phyloP scores from a whole-genome alignment of 2,797 vertebrate genomes.

The Zalophus californianus region DNA sequence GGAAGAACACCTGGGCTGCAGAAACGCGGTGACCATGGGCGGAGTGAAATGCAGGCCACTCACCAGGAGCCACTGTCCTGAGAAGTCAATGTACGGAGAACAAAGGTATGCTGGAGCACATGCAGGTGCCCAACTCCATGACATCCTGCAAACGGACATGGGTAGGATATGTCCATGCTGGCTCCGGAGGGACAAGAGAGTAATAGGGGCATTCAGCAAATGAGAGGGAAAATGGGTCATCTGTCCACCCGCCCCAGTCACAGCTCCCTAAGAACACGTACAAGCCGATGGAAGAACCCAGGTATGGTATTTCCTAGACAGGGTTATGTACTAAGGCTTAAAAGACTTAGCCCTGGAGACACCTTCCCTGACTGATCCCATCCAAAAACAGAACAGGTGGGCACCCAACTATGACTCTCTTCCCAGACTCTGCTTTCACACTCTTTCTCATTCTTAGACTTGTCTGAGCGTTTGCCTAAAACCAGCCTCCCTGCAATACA shows the following conservation, averaged over 20 bases:
- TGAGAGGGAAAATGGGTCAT: background rate
- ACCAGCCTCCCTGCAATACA: background rate
- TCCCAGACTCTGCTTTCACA: background rate
- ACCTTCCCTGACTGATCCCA: background rate
- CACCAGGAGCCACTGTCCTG: background rate
- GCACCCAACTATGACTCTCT: background rate
- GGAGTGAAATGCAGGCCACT: background rate
- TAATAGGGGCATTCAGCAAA: no score
- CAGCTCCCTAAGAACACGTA: background rate
- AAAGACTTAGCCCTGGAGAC: background rate
- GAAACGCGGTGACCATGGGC: accelerated
- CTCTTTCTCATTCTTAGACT: background rate
- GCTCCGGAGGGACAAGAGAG: background rate
- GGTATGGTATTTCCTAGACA: background rate
- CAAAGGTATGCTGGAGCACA: background rate
- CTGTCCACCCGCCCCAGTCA: background rate
- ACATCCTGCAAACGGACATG: background rate
- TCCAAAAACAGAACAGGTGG: background rate
- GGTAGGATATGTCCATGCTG: background rate
- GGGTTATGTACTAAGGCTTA: background rate
- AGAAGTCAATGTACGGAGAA: background rate
- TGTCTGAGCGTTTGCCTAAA: background rate
- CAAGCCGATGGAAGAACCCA: background rate
- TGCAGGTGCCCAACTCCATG: background rate
- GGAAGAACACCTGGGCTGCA: background rate